Percentiles rank a stretch among this genome's conserved stretches.
Evolutionary conservation across 2,113 vertebrate genomes (phyloP).

Genomic region (Heterotilapia buettikoferi): DNA sequence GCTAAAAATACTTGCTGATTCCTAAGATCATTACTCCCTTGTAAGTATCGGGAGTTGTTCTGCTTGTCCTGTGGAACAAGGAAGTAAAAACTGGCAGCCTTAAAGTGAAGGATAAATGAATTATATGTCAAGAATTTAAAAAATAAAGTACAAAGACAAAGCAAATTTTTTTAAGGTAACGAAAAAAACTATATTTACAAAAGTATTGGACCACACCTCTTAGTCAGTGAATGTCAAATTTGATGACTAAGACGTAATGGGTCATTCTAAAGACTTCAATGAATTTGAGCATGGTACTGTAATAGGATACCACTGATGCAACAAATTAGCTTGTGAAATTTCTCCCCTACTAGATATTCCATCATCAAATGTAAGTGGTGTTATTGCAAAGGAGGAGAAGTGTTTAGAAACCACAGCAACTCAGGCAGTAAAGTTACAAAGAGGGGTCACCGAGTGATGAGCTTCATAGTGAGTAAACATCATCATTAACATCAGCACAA

Average conservation of each 20-base stretch:
- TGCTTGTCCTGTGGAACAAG: neutral
- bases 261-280: neutral
- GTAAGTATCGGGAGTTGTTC: neutral
- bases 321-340: neutral
- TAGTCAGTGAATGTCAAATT: neutral
- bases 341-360: neutral
- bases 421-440: neutral
- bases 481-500: neutral
- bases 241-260: neutral
- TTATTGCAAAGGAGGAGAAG: neutral
- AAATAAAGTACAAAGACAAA: neutral
- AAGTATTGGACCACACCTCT: neutral
- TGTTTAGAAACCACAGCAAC: neutral
- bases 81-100: neutral
- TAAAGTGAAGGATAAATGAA: neutral
- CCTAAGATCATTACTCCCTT: neutral
- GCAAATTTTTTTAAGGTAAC: accelerated
- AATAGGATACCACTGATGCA: neutral
- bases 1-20: neutral
- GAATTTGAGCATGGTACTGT: neutral
- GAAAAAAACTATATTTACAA: neutral
- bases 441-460: neutral
- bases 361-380: neutral
- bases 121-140: accelerated
- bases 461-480: neutral